Evolutionary conservation across 2,797 vertebrate genomes (phyloP), one percentile per base, ranked within the genome.

Genomic region (Picus viridis): DNA sequence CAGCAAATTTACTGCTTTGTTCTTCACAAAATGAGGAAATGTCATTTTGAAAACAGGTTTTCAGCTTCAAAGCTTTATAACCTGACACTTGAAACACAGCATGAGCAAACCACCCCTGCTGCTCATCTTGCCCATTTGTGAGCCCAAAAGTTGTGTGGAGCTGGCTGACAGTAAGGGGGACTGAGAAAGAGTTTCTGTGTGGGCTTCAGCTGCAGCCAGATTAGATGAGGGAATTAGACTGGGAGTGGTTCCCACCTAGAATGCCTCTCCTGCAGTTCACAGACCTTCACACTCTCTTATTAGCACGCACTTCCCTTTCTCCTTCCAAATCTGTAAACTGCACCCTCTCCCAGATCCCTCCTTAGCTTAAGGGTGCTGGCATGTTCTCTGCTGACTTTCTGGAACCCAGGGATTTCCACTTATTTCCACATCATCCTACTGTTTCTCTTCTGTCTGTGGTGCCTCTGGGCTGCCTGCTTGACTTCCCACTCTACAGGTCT

Each of bases 301-400:
- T 91, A 96, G 89, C 18, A 2, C 9, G 1, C 51, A 75, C 75
- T 96, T 95, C 93, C 93, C 88, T 86, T 86, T 85, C 90, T 91
- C 78, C 88, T 89, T 94, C 78, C 93, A 93, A 94, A 85, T 83
- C 92, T 90, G 93, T 78, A 94, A 96, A 93, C 94, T 94, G 93
- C 67, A 41, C 93, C 75, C 90, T 93, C 88, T 92, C 88, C 81
- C 83, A 94, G 84, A 91, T 88, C 88, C 95, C 95, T 95, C 96
- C 95, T 94, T 96, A 95, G 94, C 94, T 96, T 87, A 91, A 95
- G 95, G 94, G 95, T 64, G 75, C 95, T 96, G 95, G 94, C 95
- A 59, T 89, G 78, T 47, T 87, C 90, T 78, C 75, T 87, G 53
- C 93, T 95, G 93, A 90, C 95, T 95, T 96, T 93, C 95, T 96